A percentile compares a stretch with the other conserved stretches of the same genome.
phyloP scores from a whole-genome alignment of 2,113 vertebrate species.

The Martes martes region DNA sequence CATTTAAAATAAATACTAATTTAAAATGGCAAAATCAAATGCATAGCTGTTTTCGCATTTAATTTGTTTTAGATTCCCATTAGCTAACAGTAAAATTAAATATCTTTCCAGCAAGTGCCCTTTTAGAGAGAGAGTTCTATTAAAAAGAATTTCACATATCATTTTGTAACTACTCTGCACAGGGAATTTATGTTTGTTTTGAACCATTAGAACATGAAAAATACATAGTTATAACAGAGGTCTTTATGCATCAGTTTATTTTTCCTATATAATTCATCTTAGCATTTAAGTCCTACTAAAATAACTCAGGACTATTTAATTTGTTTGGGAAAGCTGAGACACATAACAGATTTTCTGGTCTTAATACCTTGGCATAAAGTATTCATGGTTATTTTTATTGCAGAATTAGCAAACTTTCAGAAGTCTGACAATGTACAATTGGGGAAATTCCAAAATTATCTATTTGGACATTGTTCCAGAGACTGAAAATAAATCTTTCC shows the following conservation, averaged over 20 bases:
- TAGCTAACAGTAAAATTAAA: background rate
- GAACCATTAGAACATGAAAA: background rate
- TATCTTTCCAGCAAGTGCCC: background rate
- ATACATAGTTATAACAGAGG: background rate
- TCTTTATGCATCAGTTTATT: background rate
- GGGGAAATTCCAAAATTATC: background rate
- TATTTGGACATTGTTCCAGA: background rate
- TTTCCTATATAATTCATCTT: background rate
- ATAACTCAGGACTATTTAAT: constrained; percentile 11
- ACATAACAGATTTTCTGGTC: background rate
- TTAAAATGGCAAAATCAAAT: constrained; percentile 17
- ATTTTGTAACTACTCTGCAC: background rate
- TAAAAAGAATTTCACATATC: background rate
- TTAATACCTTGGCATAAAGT: background rate
- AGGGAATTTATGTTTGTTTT: background rate
- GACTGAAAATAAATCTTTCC: background rate
- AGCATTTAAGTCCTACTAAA: background rate
- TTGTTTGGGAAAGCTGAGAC: constrained; percentile 16
- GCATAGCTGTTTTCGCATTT: background rate
- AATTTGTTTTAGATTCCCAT: background rate
- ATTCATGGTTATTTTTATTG: background rate
- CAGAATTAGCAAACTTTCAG: background rate
- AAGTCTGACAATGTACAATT: background rate
- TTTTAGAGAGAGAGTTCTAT: background rate
- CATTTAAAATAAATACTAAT: constrained; percentile 6